Percentiles rank a stretch among this genome's conserved stretches.
Conservation (phyloP, 2,113 vertebrate species). For the Chrysochloris asiatica region DNA sequence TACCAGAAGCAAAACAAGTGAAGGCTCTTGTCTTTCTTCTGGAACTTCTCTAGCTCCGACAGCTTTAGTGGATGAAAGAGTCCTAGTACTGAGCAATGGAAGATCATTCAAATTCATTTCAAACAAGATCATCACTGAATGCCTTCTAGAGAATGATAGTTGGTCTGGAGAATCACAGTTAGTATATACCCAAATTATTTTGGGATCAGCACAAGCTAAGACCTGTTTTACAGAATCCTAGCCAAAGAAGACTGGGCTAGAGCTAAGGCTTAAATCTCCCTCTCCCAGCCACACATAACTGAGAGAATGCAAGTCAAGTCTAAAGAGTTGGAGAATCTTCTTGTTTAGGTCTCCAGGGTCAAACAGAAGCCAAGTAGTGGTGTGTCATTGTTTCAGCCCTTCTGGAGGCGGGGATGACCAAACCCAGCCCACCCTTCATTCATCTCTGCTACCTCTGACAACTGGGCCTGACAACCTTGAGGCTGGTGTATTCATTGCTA, state of each 20-base stretch:
- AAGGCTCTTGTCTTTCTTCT: neutral
- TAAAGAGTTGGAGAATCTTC: neutral
- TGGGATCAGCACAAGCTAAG: neutral
- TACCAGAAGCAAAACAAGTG: neutral
- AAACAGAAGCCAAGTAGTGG: neutral
- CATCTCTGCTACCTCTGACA: neutral
- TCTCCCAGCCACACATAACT: neutral
- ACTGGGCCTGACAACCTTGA: neutral
- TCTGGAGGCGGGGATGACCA: neutral
- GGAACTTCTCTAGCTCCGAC: neutral
- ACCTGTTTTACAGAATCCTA: neutral
- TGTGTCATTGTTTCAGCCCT: too few species aligned
- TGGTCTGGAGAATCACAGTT: neutral
- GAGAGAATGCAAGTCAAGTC: neutral
- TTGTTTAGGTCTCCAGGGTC: neutral
- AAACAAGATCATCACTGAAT: neutral
- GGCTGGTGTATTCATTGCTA: neutral
- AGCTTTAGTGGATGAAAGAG: neutral
- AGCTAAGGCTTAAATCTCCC: neutral
- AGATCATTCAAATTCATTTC: neutral
- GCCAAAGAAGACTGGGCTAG: neutral
- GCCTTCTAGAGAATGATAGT: neutral
- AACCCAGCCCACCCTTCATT: neutral
- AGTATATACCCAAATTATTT: neutral
- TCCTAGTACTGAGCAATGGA: neutral